Evolutionary conservation across 1,140 invertebrate genomes (phyloP).

Genomic region (Neuroterus valhalla): DNA sequence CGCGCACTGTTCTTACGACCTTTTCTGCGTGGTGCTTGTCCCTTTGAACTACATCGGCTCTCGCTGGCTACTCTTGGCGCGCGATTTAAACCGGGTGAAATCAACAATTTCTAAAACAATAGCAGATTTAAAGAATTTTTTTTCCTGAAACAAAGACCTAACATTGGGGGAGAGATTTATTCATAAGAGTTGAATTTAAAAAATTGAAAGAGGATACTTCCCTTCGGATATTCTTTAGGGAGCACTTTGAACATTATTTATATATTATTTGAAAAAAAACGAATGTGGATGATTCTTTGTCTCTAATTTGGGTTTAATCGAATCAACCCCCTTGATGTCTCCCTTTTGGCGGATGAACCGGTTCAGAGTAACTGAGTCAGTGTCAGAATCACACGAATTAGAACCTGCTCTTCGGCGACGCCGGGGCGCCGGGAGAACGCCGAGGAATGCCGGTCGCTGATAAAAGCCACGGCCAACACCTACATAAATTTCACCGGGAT

Average conservation of each 20-base stretch:
- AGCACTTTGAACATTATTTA: background rate
- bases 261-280: background rate
- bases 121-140: no score
- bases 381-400: conserved; percentile 67
- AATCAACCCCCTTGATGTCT: conserved; percentile 17
- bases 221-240: no score
- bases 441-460: conserved; percentile 73
- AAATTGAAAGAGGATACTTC: no score
- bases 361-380: conserved; percentile 40
- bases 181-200: no score
- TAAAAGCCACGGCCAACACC: conserved; percentile 75
- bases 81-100: no score
- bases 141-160: no score
- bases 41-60: no score
- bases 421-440: conserved; percentile 71
- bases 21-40: no score
- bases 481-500: conserved; percentile 75
- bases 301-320: conserved; percentile 3
- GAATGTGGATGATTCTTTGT: background rate
- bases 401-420: conserved; percentile 74
- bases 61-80: no score
- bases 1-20: no score
- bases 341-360: conserved; percentile 2
- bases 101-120: no score
- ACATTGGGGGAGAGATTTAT: no score